Evolutionary conservation across 2,113 vertebrate genomes (phyloP), one percentile per base, ranked within the genome.

Genomic region (Vimba vimba): DNA sequence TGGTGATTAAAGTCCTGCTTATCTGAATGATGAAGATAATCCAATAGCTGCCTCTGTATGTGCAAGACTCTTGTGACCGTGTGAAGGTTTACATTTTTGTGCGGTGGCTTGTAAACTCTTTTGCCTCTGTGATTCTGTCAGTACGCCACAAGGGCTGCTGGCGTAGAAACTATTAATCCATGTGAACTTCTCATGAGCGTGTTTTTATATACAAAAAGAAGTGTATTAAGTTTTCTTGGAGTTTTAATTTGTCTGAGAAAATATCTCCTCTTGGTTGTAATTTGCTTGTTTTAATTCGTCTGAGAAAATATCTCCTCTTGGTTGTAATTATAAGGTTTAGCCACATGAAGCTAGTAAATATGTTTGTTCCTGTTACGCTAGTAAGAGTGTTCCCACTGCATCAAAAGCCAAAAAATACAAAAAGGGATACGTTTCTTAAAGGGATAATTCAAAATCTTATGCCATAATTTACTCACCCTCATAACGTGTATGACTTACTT

Each of bases 171-270:
- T 82, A 79, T 89, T 36, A 36, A 43, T 87, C 64, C 85, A 57
- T 81, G 73, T 85, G 71, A 25, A 47, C 27, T 68, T 82, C 79
- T 60, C 64, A 7, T 43, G 39, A 7, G 6, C 6, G 86, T 91
- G 89, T 85, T 90, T 90, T 33, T 88, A 91, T 90, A 92, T 93
- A 23, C 30, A 79, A 23, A 78, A 89, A 85, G 64, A 88, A 78
- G 76, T 93, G 92, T 92, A 93, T 87, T 12, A 90, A 85, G 60
- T 89, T 90, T 89, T 79, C 92, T 93, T 89, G 87, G 91, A 85
- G 87, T 92, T 94, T 94, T 91, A 92, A 92, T 93, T 91, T 90
- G 75, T 94, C 92, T 90, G 87, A 91, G 90, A 91, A 92, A 92
- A 91, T 86, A 90, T 92, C 90, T 92, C 87, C 87, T 85, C 82